Evolutionary conservation across 2,797 vertebrate genomes (phyloP).

Genomic region (Peromyscus aztecus): DNA sequence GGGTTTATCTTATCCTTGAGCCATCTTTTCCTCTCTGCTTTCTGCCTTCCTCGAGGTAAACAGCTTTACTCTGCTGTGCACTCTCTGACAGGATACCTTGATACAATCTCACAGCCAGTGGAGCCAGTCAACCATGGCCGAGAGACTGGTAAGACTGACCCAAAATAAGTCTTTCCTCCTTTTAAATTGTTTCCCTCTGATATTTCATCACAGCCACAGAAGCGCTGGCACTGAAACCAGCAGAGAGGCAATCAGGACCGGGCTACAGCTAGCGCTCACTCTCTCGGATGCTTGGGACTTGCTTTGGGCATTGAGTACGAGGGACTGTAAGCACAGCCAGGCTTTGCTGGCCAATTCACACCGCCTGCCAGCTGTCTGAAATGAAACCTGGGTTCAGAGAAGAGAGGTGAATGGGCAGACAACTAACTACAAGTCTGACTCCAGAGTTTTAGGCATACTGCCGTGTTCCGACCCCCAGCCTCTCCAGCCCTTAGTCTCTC

Average conservation of each 20-base stretch:
- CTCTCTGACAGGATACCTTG: neutral
- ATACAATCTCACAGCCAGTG: neutral
- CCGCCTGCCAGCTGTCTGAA: neutral
- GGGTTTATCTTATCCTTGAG: neutral
- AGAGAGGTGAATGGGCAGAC: neutral
- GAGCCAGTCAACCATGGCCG: neutral
- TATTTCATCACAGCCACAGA: neutral
- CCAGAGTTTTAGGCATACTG: neutral
- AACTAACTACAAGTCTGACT: neutral
- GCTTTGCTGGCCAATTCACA: neutral
- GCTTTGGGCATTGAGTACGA: neutral
- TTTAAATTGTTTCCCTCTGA: neutral
- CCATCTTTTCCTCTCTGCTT: neutral
- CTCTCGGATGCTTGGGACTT: neutral
- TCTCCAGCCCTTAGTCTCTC: neutral
- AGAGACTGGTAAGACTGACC: neutral
- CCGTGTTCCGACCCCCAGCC: neutral
- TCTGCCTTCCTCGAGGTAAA: neutral
- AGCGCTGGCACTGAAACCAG: neutral
- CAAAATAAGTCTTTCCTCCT: neutral
- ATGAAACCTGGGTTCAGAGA: neutral
- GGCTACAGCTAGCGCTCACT: neutral
- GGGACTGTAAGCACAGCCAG: neutral
- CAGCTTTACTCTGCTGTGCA: neutral
- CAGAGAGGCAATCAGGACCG: neutral